Conservation (phyloP, 30 jellyfish, hydroid and myxozoan genomes). For the Mastigias papua region DNA sequence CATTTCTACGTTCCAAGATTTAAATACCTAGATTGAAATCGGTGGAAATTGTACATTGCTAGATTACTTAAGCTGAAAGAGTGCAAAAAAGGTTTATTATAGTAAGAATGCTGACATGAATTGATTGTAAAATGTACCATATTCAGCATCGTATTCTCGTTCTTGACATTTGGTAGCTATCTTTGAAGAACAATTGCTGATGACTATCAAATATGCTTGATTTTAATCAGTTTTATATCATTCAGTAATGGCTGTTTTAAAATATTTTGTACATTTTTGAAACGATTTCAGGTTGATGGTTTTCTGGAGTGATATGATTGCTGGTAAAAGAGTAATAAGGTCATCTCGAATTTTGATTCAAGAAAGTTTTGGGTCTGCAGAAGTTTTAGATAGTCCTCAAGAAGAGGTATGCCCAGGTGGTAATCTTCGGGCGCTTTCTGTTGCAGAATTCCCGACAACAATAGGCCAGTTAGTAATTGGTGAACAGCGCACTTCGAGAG, state of each 20-base stretch:
- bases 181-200: no score
- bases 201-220: no score
- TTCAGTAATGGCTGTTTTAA: not conserved
- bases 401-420: constrained; percentile 48
- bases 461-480: constrained; percentile 69
- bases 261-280: not conserved
- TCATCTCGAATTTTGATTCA: constrained; percentile 52
- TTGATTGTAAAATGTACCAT: no score
- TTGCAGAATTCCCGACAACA: constrained; percentile 29
- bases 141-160: no score
- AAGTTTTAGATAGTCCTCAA: constrained; percentile 32
- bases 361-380: constrained; percentile 17
- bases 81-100: no score
- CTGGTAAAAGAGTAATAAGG: constrained; percentile 48
- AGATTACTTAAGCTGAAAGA: no score
- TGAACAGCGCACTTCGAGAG: constrained; percentile 48
- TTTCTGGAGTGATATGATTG: constrained; percentile 62
- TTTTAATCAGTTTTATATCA: not conserved
- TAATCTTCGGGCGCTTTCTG: constrained; percentile 31
- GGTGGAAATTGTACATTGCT: no score
- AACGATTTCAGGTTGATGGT: constrained; percentile 35
- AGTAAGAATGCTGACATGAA: no score
- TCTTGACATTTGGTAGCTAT: no score
- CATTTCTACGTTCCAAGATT: no score
- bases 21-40: no score